A percentile compares a stretch with the other conserved stretches of the same genome.
These are phyloP conservation scores for Trachelus troglodyta DNA, from an alignment of 2,888 invertebrate genomes.

Conservation along the genomic window DNA sequence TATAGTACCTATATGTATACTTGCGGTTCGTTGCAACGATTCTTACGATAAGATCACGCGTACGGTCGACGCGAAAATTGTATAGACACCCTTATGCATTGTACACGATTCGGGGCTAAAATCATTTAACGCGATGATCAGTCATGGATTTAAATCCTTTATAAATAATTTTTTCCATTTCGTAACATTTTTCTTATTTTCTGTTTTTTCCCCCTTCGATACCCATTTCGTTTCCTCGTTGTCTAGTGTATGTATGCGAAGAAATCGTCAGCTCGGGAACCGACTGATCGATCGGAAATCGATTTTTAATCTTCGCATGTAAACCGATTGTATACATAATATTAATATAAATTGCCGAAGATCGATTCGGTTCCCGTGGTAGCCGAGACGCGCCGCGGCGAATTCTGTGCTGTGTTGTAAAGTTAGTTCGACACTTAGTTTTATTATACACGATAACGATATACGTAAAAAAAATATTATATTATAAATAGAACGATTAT, in stretches of 20 bases:
- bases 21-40: neutral
- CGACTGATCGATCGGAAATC: neutral
- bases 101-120: neutral
- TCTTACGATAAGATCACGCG: neutral
- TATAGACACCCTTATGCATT: neutral
- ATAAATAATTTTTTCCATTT: neutral
- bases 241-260: neutral
- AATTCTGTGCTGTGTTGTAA: slow-evolving; percentile 66
- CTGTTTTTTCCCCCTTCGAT: neutral
- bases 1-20: neutral
- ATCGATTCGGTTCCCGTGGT: slow-evolving; percentile 6
- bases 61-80: neutral
- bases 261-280: neutral
- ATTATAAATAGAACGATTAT: slow-evolving; percentile 38
- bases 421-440: slow-evolving; percentile 63
- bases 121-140: neutral
- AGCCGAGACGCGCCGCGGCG: slow-evolving; percentile 54
- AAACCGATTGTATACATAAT: neutral
- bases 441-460: slow-evolving; percentile 55
- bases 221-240: neutral
- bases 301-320: neutral
- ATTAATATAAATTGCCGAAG: neutral
- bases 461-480: slow-evolving; percentile 60
- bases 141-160: neutral
- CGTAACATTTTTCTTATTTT: neutral